Base-by-base conservation (phyloP, 2,797 vertebrate genomes). In the Pogoniulus pusillus region DNA sequence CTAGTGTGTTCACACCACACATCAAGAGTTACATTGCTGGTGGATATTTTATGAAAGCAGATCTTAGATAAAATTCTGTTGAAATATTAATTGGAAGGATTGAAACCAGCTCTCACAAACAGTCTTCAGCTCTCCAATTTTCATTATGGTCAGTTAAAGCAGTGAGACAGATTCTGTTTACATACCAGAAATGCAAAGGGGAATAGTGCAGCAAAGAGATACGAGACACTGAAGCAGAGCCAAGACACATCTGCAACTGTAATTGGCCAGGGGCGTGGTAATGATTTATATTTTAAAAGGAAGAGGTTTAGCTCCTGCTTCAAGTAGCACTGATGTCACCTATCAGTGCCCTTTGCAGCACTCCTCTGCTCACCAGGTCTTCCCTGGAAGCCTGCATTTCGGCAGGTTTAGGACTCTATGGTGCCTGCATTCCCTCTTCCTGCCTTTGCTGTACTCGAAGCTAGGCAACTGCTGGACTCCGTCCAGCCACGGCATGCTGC, bases 391-490 rank as follows among this genome's bases (percentile, higher is more conserved):
- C 35, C 30, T 8, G 5, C 7, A 4, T 62, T 73, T 87, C 0
- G 0, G 49, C 69, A 59, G 16, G 41, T 20, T 85, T 15, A 63
- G 43, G 45, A 64, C 47, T 71, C 60, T 20, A 51, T 35, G 43
- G 32, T 69, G 62, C 57, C 58, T 57, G 1, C 30, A 20, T 49
- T 77, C 73, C 54, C 34, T 24, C 49, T 96, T 95, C 89, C 93
- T 92, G 91, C 62, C 55, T 94, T 88, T 94, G 78, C 93, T 85
- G 41, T 18, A 16, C 60, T 94, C 73, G 70, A 86, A 94, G 59
- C 59, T 69, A 45, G 85, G 54, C 34, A 68, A 54, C 66, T 68
- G 29, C 49, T 85, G 72, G 75, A 55, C 17, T 78, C n/a, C 9
- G 79, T 92, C 85, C 87, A 93, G 14, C 16, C 23, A 71, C 2